Evolutionary conservation across 2,797 vertebrate genomes (phyloP), one percentile per base, ranked within the genome.

Genomic region (Heliangelus exortis): DNA sequence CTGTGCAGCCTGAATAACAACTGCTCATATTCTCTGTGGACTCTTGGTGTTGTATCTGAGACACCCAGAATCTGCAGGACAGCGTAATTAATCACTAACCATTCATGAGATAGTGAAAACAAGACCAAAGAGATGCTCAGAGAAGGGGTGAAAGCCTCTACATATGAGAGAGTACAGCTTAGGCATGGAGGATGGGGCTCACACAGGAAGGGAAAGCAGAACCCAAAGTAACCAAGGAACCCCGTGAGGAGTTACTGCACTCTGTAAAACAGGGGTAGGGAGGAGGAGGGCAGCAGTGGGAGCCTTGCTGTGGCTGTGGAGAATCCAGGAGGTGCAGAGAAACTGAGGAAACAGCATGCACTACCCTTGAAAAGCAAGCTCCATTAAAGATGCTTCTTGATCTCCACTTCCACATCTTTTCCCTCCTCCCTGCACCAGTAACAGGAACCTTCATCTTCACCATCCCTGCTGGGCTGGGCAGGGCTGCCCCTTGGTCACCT

Each of bases 101-200:
- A 0, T 54, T 72, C 13, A 33, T 33, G 41, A 61, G 47, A 58
- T 15, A 6, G 43, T 26, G 36, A 85, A 87, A 75, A 62, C 1
- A 28, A 75, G 31, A 78, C 72, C 22, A 66, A 59, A 63, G 16
- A 59, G 41, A 23, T 68, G 36, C 17, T 84, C 67, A 45, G 51
- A 75, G 39, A 87, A 41, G 0, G 4, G 9, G 20, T 31, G 33
- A 57, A 75, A 72, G 28, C 21, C 62, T 76, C 62, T 33, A 1
- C 0, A 0, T 10, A 15, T 15, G 47, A 68, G 9, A 67, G 12
- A 3, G 7, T 36, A 8, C 2, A 5, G 71, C 41, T 78, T 48
- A 65, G 10, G 29, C 50, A 18, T 45, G 33, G 36, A 72, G 83
- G 54, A 74, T 9, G 17, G 15, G 12, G 15, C 31, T 68, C 45